A percentile compares a stretch with the other conserved stretches of the same genome.
phyloP scores from a whole-genome alignment of 2,888 invertebrate species.

The Nowickia ferox region DNA sequence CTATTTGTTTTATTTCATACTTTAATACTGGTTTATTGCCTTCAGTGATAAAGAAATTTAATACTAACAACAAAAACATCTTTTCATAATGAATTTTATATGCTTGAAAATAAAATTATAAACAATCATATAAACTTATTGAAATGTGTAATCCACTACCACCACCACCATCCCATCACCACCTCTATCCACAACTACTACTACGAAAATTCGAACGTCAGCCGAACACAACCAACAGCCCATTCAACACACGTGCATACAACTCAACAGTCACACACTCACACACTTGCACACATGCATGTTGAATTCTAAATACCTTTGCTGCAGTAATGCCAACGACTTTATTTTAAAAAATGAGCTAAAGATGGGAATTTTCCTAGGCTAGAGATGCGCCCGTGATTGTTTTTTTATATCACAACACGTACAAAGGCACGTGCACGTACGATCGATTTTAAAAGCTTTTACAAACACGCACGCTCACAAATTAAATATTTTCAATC shows the following conservation, averaged over 20 bases:
- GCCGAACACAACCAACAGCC: neutral
- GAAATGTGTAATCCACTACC: slow-evolving; percentile 60
- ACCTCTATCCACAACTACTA: neutral
- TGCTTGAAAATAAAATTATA: slow-evolving; percentile 34
- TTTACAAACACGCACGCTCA: too few species aligned
- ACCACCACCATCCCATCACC: neutral
- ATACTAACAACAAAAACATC: slow-evolving; percentile 31
- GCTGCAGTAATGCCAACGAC: neutral
- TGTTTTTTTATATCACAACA: too few species aligned
- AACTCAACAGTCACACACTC: slow-evolving; percentile 13
- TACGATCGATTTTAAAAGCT: too few species aligned
- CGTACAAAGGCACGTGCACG: too few species aligned
- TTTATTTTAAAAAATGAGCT: neutral
- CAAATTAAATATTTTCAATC: too few species aligned
- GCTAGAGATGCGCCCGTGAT: too few species aligned
- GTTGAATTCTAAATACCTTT: slow-evolving; percentile 2
- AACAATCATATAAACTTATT: slow-evolving; percentile 22
- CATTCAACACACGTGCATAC: slow-evolving; percentile 42
- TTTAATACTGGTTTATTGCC: slow-evolving; percentile 54
- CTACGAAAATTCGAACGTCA: neutral
- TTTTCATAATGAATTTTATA: slow-evolving; percentile 52
- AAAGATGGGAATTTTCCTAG: neutral
- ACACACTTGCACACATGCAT: slow-evolving; percentile 17
- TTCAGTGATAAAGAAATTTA: slow-evolving; percentile 57
- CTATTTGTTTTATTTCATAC: slow-evolving; percentile 24